These are phyloP conservation scores for Gambelia wislizenii DNA, from an alignment of 2,797 vertebrate genomes.

Conservation along the genomic window DNA sequence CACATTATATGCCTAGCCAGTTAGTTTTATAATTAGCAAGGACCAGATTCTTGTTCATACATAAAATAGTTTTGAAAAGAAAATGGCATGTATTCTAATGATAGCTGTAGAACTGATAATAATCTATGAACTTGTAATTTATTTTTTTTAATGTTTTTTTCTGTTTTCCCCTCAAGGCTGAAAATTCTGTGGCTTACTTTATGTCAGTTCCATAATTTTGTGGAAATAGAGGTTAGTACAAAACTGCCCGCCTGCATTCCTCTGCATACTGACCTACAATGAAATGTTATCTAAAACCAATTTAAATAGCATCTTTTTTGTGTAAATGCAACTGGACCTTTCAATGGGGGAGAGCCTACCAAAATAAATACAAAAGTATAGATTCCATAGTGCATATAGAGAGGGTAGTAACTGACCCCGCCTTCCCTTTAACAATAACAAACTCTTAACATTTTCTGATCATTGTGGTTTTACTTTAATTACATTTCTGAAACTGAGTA, in stretches of 20 bases:
- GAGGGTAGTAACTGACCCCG: background rate
- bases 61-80: background rate
- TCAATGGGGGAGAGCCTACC: background rate
- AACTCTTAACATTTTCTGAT: too few species aligned
- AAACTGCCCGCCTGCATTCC: rapidly evolving
- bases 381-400: background rate
- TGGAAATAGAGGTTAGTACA: slow-evolving; percentile 93
- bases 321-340: too few species aligned
- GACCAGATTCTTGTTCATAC: background rate
- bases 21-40: background rate
- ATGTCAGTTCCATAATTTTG: slow-evolving; percentile 94
- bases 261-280: background rate
- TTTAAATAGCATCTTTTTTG: background rate
- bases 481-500: background rate
- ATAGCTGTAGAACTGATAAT: background rate
- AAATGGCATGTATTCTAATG: background rate
- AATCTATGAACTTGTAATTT: background rate
- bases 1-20: background rate
- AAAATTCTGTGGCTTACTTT: slow-evolving; percentile 96
- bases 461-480: too few species aligned
- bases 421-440: too few species aligned
- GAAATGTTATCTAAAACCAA: background rate
- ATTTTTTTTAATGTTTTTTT: slow-evolving; percentile 31
- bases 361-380: background rate
- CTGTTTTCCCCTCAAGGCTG: slow-evolving; percentile 82